Evolutionary conservation across 2,888 invertebrate genomes (phyloP).

Genomic region (Druceiella hillmani): DNA sequence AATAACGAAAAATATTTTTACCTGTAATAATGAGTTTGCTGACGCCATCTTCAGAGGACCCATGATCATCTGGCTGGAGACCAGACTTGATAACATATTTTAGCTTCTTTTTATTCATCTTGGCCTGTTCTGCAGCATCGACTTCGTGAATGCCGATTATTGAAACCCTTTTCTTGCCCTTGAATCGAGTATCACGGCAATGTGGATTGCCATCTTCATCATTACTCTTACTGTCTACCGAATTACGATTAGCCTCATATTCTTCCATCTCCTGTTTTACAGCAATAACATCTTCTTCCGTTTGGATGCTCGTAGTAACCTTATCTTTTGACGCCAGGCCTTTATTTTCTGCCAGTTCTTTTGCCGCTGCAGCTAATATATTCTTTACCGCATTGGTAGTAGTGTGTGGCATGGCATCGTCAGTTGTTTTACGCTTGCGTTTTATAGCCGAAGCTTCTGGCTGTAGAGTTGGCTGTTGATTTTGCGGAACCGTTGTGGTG

Average conservation of each 20-base stretch:
- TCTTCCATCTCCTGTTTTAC: slow-evolving; percentile 14
- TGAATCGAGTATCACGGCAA: slow-evolving; percentile 38
- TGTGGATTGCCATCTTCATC: slow-evolving; percentile 27
- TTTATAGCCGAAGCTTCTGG: slow-evolving; percentile 11
- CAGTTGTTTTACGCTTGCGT: slow-evolving; percentile 37
- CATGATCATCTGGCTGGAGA: too few relatives aligned
- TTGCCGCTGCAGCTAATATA: slow-evolving; percentile 44
- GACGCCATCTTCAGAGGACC: not conserved
- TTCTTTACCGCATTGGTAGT: slow-evolving; percentile 46
- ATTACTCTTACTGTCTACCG: not conserved
- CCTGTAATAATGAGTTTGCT: too few relatives aligned
- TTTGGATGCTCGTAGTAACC: slow-evolving; percentile 41
- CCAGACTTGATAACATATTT: not conserved
- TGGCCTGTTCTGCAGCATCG: slow-evolving; percentile 24
- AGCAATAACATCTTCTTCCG: slow-evolving; percentile 38
- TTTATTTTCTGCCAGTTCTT: slow-evolving; percentile 34
- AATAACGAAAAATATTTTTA: too few relatives aligned
- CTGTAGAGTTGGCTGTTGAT: slow-evolving; percentile 5
- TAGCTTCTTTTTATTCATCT: not conserved
- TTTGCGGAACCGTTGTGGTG: slow-evolving; percentile 36
- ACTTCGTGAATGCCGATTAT: slow-evolving; percentile 32
- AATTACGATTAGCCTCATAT: slow-evolving; percentile 12
- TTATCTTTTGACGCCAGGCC: too few relatives aligned
- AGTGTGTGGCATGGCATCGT: slow-evolving; percentile 38
- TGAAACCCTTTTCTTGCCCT: slow-evolving; percentile 40